phyloP scores from a whole-genome alignment of 2,797 vertebrate species.

The Epinephelus malabaricus region DNA sequence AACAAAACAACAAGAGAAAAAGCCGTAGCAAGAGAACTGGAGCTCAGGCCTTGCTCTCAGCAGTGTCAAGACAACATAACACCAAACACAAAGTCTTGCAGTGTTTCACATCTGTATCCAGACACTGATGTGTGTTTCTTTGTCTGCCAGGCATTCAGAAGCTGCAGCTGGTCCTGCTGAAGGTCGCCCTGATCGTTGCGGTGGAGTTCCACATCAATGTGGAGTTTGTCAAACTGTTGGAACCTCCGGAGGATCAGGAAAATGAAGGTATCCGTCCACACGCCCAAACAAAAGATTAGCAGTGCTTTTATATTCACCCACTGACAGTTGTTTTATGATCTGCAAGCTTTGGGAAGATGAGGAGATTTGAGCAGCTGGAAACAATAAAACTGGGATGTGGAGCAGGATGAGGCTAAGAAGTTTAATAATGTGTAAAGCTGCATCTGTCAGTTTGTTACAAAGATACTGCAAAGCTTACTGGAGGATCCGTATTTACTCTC shows the following conservation, averaged over 20 bases:
- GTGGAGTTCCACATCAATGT: slow-evolving; percentile 97
- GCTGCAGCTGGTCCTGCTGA: slow-evolving; percentile 96
- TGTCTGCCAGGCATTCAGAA: slow-evolving; percentile 93
- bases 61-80: slow-evolving; percentile 29
- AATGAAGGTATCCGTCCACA: slow-evolving; percentile 88
- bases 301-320: neutral
- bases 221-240: slow-evolving; percentile 94
- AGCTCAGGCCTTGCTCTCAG: neutral
- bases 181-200: slow-evolving; percentile 94
- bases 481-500: slow-evolving; percentile 42
- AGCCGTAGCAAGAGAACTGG: neutral
- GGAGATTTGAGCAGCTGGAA: slow-evolving; percentile 34
- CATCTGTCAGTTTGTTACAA: slow-evolving; percentile 19
- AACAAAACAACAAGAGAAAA: neutral
- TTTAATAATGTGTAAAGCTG: slow-evolving; percentile 21
- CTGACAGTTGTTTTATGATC: slow-evolving; percentile 30
- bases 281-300: slow-evolving; percentile 26
- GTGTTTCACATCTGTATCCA: slow-evolving; percentile 13
- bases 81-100: slow-evolving; percentile 15
- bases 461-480: slow-evolving; percentile 13
- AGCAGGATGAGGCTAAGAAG: slow-evolving; percentile 10
- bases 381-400: slow-evolving; percentile 1
- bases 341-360: neutral
- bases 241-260: slow-evolving; percentile 95
- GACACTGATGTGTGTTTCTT: slow-evolving; percentile 36